These are phyloP conservation scores for Cydia amplana DNA, from an alignment of 1,140 invertebrate species.

Conservation along the genomic window DNA sequence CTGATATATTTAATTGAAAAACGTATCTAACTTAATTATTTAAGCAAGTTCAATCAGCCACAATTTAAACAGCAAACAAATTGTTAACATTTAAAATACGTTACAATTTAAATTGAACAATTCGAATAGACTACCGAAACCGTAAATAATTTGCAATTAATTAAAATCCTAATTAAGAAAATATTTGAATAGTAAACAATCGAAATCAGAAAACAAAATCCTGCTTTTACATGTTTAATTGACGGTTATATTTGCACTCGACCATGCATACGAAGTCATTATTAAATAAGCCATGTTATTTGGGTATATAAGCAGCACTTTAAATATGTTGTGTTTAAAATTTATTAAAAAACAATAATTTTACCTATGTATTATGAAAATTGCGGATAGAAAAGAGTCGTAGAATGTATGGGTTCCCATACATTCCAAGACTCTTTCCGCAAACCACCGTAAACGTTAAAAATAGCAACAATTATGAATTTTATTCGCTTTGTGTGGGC, in stretches of 20 bases:
- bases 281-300: too few species aligned
- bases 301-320: too few species aligned
- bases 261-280: too few species aligned
- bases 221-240: background rate
- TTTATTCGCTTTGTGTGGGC: slow-evolving; percentile 1
- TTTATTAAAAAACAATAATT: background rate
- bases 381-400: too few species aligned
- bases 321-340: background rate
- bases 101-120: slow-evolving; percentile 10
- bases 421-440: too few species aligned
- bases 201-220: background rate
- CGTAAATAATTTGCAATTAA: slow-evolving; percentile 25
- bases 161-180: slow-evolving; percentile 26
- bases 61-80: background rate
- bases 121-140: background rate
- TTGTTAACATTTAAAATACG: background rate
- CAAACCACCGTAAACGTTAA: background rate
- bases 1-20: slow-evolving; percentile 32
- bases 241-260: background rate
- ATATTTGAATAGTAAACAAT: slow-evolving; percentile 11
- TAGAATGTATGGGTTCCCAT: too few species aligned
- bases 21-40: slow-evolving; percentile 22
- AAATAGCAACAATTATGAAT: background rate
- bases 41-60: background rate
- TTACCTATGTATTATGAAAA: too few species aligned